phyloP scores from a whole-genome alignment of 2,888 invertebrate species.

The Zonitis immaculata region DNA sequence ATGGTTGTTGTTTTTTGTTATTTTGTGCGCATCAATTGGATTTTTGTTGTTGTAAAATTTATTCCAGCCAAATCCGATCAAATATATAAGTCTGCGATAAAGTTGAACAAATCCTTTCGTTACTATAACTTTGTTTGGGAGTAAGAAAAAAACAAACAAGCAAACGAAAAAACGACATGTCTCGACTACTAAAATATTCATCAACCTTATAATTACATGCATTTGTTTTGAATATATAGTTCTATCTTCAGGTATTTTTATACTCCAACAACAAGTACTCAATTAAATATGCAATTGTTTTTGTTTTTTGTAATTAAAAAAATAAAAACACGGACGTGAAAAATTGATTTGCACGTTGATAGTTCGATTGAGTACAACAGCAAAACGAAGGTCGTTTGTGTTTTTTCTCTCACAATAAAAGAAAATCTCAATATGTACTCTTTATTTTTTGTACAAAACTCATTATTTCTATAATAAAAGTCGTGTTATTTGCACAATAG shows the following conservation, averaged over 20 bases:
- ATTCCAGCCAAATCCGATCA: conserved; percentile 5
- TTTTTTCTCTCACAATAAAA: no score
- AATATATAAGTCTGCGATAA: conserved; percentile 4
- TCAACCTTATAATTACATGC: conserved; percentile 16
- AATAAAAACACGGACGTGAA: not conserved
- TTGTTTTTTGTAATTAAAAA: not conserved
- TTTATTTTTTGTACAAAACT: no score
- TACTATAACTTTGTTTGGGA: not conserved
- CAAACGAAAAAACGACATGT: no score
- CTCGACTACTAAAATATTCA: conserved; percentile 19
- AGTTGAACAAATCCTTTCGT: not conserved
- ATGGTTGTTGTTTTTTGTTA: no score
- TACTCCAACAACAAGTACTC: conserved; percentile 18
- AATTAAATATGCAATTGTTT: conserved; percentile 23
- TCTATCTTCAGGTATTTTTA: conserved; percentile 1
- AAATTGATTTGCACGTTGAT: not conserved
- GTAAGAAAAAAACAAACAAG: not conserved
- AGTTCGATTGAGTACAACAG: not conserved
- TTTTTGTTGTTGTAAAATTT: not conserved
- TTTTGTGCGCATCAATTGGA: no score
- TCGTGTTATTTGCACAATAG: no score
- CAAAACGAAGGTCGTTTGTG: not conserved
- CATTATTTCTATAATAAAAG: no score
- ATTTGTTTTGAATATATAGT: not conserved
- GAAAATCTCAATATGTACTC: not conserved